Percentiles rank a stretch among this genome's conserved stretches.
These are phyloP conservation scores for Caenorhabditis japonica DNA, from an alignment of 2,888 invertebrate genomes.

Conservation along the genomic window DNA sequence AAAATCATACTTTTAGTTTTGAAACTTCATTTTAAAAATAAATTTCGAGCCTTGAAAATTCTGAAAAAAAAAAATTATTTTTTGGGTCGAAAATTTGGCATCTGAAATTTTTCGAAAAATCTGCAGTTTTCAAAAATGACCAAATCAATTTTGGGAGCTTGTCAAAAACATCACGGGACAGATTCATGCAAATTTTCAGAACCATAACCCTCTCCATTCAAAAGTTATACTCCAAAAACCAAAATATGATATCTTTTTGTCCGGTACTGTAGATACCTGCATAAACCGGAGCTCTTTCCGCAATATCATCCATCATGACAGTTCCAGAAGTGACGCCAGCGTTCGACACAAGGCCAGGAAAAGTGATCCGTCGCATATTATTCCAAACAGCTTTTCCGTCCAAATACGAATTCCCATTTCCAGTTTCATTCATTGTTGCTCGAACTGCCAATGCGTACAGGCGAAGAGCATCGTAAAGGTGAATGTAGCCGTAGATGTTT, in stretches of 20 bases:
- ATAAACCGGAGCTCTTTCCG: slow-evolving; percentile 74
- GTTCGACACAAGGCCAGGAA: slow-evolving; percentile 68
- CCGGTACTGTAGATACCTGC: slow-evolving; percentile 52
- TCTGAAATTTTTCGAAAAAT: no score
- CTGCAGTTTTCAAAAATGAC: no score
- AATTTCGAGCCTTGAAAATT: no score
- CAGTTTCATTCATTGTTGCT: slow-evolving; percentile 62
- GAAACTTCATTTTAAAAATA: no score
- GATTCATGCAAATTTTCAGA: no score
- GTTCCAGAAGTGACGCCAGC: slow-evolving; percentile 70
- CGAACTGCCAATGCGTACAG: slow-evolving; percentile 73
- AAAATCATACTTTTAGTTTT: no score
- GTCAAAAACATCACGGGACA: no score
- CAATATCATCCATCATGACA: slow-evolving; percentile 75
- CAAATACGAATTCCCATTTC: slow-evolving; percentile 63
- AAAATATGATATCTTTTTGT: neutral
- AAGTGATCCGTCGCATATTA: slow-evolving; percentile 71
- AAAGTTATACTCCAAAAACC: no score
- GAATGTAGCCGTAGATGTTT: slow-evolving; percentile 76
- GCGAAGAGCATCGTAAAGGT: slow-evolving; percentile 75
- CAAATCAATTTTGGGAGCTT: no score
- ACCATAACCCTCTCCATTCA: no score
- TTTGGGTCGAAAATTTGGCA: no score
- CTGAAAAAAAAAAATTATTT: no score
- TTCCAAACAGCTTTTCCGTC: slow-evolving; percentile 75